A percentile compares a stretch with the other conserved stretches of the same genome.
These are phyloP conservation scores for Achroia grisella DNA, from an alignment of 1,140 invertebrate species.

Conservation along the genomic window DNA sequence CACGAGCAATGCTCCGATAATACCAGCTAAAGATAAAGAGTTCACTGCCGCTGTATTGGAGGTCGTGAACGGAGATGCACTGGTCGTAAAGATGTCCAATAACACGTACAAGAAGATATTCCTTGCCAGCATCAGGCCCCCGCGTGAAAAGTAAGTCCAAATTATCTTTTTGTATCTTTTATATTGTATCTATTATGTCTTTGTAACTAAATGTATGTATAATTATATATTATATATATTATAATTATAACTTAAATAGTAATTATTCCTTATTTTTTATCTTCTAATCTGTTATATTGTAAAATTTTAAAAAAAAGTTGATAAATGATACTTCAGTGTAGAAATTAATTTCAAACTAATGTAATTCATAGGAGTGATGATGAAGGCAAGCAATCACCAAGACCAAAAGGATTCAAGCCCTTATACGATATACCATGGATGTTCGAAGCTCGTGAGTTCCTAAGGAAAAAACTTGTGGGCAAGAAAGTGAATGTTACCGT, in stretches of 20 bases:
- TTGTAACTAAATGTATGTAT: too few species aligned
- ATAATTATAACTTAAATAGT: too few species aligned
- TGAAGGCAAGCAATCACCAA: conserved; percentile 76
- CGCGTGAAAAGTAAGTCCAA: conserved; percentile 78
- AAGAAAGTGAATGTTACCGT: conserved; percentile 95
- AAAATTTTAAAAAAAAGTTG: too few species aligned
- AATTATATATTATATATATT: too few species aligned
- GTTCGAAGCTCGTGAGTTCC: conserved; percentile 97
- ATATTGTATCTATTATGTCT: too few species aligned
- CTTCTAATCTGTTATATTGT: too few species aligned
- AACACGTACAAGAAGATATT: conserved; percentile 94
- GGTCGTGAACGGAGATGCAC: conserved; percentile 94
- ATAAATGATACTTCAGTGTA: too few species aligned
- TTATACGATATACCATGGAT: conserved; percentile 98
- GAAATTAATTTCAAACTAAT: too few species aligned
- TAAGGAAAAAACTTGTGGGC: conserved; percentile 96
- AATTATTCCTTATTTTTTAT: too few species aligned
- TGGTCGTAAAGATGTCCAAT: conserved; percentile 88
- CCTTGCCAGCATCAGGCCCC: conserved; percentile 95
- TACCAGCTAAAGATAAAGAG: conserved; percentile 87
- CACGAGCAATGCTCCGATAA: conserved; percentile 77
- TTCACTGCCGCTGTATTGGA: conserved; percentile 92
- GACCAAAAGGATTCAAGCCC: conserved; percentile 79
- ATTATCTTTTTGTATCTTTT: conserved; percentile 12
- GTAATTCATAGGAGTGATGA: conserved; percentile 66